A percentile compares a stretch with the other conserved stretches of the same genome.
Evolutionary conservation across 1,140 invertebrate species (phyloP).

Genomic region (Brachionus paranguensis): DNA sequence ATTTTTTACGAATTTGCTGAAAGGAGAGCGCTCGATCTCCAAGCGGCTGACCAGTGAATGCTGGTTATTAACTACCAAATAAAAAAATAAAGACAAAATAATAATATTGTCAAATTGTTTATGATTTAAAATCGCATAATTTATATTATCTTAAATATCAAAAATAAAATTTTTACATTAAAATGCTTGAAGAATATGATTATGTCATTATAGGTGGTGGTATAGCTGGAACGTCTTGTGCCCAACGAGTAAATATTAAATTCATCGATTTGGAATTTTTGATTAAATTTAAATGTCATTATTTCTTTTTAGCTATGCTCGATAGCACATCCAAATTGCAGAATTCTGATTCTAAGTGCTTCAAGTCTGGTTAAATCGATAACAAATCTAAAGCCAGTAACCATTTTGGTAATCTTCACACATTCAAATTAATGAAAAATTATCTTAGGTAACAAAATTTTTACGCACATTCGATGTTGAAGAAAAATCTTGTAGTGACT

Average conservation of each 20-base stretch:
- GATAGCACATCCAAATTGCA: background rate
- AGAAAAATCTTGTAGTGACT: background rate
- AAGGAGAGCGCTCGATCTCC: too few species aligned
- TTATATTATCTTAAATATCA: background rate
- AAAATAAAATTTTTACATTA: background rate
- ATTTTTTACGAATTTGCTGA: too few species aligned
- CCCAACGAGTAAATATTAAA: background rate
- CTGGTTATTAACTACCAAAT: too few species aligned
- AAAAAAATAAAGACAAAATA: too few species aligned
- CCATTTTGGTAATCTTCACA: background rate
- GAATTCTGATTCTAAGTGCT: slow-evolving; percentile 7
- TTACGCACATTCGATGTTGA: slow-evolving; percentile 7
- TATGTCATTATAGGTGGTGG: slow-evolving; percentile 29
- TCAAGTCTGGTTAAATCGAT: background rate
- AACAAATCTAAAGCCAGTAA: slow-evolving; percentile 25
- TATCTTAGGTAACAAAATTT: slow-evolving; percentile 11
- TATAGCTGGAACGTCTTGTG: slow-evolving; percentile 28
- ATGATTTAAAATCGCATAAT: background rate
- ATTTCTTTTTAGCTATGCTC: background rate
- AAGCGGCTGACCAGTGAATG: too few species aligned
- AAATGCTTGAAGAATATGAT: slow-evolving; percentile 13
- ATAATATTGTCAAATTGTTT: background rate
- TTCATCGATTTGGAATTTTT: background rate
- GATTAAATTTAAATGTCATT: background rate
- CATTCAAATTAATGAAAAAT: background rate